Base-by-base conservation (phyloP, 2,888 invertebrate genomes). In the Torymus aiolomorphi region DNA sequence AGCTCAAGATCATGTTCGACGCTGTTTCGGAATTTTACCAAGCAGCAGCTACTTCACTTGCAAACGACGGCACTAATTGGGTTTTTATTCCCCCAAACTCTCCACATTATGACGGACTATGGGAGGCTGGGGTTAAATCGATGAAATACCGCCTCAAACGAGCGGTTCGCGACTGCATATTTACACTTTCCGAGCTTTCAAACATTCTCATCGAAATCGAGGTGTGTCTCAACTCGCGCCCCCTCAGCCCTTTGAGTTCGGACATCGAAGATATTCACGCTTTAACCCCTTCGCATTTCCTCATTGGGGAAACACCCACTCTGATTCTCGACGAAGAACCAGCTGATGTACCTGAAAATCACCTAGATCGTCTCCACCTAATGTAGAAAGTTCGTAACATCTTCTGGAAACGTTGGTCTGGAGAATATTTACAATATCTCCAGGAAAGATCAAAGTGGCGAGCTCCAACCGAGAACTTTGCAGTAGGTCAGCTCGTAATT, bases 151-250 rank as follows among this genome's bases (percentile, higher is more conserved):
- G n/a, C n/a, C n/a, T n/a, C n/a, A n/a, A n/a, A n/a, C n/a, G n/a
- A n/a, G n/a, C n/a, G n/a, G n/a, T n/a, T n/a, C n/a, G n/a, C n/a
- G n/a, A n/a, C n/a, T n/a, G n/a, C n/a, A n/a, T n/a, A n/a, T n/a
- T n/a, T n/a, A n/a, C n/a, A n/a, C n/a, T n/a, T n/a, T n/a, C n/a
- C n/a, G n/a, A n/a, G n/a, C n/a, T n/a, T n/a, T n/a, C n/a, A n/a
- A n/a, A n/a, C n/a, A n/a, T n/a, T n/a, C n/a, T n/a, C n/a, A n/a
- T n/a, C n/a, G n/a, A n/a, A n/a, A n/a, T n/a, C n/a, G n/a, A n/a
- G n/a, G n/a, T n/a, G n/a, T 69, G 69, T 18, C 18, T 69, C 2
- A 69, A 69, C 20, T 69, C 69, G 14, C n/a, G 69, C 2, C 69
- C 69, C 16, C 18, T 69, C 2, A 16, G 54, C 24, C 69, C 69